Base-by-base conservation (phyloP, 2,797 vertebrate species). In the Hypotaenidia philippensis region DNA sequence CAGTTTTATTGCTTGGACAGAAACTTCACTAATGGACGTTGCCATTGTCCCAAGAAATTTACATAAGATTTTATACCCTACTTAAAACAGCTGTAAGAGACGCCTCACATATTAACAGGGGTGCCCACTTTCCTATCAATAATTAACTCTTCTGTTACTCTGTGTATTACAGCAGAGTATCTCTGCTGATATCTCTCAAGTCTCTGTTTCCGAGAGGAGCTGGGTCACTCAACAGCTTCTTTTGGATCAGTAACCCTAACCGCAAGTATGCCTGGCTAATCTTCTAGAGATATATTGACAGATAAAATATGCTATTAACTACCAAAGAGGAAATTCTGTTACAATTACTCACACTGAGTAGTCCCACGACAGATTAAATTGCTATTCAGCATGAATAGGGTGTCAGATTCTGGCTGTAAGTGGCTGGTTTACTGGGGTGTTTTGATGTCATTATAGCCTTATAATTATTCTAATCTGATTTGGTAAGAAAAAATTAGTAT, bases 381-480 rank as follows among this genome's bases (percentile, higher is more conserved):
- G 71, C 83, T 83, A 49, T 89, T 96, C 94, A 95, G 85, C 68
- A 31, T 87, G 80, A 96, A 72, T 83, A 93, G 84, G 60, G 91
- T 96, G 83, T 94, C 90, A 90, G 53, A 83, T 83, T 92, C 86
- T 90, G 70, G 40, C 81, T 93, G 23, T 87, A 94, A 94, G 49
- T 93, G 71, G 66, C 36, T 97, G 88, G 91, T 90, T 94, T 96
- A 90, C 80, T 64, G 34, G 66, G 45, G 32, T 90, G 56, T 84
- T 94, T 92, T 93, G 85, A 95, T 95, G 80, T 93, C 74, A 36
- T 96, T 94, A 89, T 82, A 94, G 49, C 27, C 41, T 93, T 93
- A 87, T 94, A 94, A 93, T 91, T 95, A 78, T 83, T 91, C 63
- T 95, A 96, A 95, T 96, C 85, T 96, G 89, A 93, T 96, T 91